Base-by-base conservation (phyloP, 2,113 vertebrate species). In the Lates calcarifer region DNA sequence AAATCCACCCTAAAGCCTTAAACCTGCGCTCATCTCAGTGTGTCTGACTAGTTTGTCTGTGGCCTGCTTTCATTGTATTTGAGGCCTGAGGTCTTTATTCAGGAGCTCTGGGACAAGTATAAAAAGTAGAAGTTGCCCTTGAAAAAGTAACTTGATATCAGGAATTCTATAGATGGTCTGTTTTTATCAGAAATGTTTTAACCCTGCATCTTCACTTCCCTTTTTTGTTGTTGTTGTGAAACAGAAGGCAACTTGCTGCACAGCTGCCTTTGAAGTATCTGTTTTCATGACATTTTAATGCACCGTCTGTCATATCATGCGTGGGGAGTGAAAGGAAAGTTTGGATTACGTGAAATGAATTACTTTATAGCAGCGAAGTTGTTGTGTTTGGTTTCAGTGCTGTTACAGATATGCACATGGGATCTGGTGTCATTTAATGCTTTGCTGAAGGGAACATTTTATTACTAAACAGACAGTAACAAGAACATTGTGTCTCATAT, bases 51-150 rank as follows among this genome's bases (percentile, higher is more conserved):
- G 75, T 87, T 74, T 84, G 78, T 88, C 83, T 79, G 77, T 84
- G 77, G 37, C 74, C 87, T 82, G 85, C 88, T 94, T 88, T 87
- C 74, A 80, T 64, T 75, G 43, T 83, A 45, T 79, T 57, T 73
- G 41, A 73, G 28, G 65, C 75, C 76, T 70, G 47, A 58, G 33
- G 56, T 75, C 56, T 89, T 60, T 1, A 13, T 64, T 68, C 39
- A 3, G 57, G 81, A 72, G 81, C 79, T 77, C 65, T 79, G 57
- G 61, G 87, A 81, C 49, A 22, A 57, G 13, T 55, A 72, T 79
- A 49, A 65, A 80, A 77, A 76, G 62, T 58, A 62, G 53, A 66
- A 76, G 26, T 12, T 72, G 73, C 47, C 63, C 49, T 66, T 84
- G 63, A 81, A 83, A 85, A 67, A 51, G 56, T 71, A 33, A 20